Conservation (phyloP, 1,140 invertebrate genomes). For the Ceratoteleas bidentatus region DNA sequence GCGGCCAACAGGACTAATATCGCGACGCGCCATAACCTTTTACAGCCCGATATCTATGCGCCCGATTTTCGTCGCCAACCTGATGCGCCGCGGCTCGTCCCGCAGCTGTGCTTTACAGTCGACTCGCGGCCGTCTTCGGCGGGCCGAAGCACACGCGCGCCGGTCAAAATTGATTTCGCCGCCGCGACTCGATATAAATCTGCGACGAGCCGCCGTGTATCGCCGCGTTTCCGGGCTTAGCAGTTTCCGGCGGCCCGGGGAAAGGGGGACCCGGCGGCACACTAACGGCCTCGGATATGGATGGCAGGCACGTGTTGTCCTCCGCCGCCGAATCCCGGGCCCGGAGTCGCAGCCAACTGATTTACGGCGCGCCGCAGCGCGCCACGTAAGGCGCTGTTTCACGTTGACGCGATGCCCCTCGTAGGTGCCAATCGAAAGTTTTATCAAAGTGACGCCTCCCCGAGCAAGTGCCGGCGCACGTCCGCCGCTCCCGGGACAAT, state of each 20-base stretch:
- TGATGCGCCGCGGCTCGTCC: conserved; percentile 41
- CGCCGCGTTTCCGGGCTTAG: conserved; percentile 65
- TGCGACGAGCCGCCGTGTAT: conserved; percentile 68
- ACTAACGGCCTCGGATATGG: conserved; percentile 71
- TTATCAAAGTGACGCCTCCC: conserved; percentile 72
- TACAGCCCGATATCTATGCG: conserved; percentile 50
- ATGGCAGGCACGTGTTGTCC: conserved; percentile 77
- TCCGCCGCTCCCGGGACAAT: conserved; percentile 19
- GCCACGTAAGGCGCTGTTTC: conserved; percentile 68
- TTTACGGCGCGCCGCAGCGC: conserved; percentile 72
- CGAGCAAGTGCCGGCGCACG: conserved; percentile 29
- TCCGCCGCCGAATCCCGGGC: conserved; percentile 66
- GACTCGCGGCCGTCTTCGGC: no score
- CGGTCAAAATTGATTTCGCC: conserved; percentile 72
- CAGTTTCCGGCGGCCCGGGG: conserved; percentile 33
- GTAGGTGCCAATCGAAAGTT: conserved; percentile 75
- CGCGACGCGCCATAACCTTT: conserved; percentile 37
- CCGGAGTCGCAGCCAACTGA: conserved; percentile 69
- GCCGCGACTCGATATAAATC: conserved; percentile 74
- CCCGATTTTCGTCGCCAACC: conserved; percentile 35
- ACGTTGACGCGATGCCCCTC: conserved; percentile 68
- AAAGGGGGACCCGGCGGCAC: conserved; percentile 28
- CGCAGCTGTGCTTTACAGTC: no score
- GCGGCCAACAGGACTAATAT: conserved; percentile 39
- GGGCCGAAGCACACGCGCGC: conserved; percentile 6